phyloP scores from a whole-genome alignment of 2,797 vertebrate species.

The Xenopus petersii region DNA sequence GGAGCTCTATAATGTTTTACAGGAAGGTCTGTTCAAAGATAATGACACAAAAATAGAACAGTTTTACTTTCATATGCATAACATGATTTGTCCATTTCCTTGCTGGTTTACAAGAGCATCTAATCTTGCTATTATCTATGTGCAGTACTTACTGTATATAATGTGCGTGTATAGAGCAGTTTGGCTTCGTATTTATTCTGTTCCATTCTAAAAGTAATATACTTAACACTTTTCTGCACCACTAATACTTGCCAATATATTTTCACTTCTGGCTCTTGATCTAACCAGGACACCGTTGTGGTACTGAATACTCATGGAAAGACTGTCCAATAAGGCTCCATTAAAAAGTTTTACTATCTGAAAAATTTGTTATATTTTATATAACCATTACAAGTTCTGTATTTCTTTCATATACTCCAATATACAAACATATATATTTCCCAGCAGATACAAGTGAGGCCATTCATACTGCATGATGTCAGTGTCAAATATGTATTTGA shows the following conservation, averaged over 20 bases:
- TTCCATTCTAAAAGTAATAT: background rate
- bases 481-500: background rate
- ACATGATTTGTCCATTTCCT: no score
- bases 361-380: background rate
- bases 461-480: background rate
- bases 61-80: no score
- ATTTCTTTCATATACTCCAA: background rate
- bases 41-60: no score
- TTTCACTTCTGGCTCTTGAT: background rate
- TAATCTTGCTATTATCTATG: no score
- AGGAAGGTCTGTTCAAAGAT: no score
- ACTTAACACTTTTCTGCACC: background rate
- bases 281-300: background rate
- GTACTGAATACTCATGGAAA: background rate
- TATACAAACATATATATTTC: background rate
- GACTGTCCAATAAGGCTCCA: background rate
- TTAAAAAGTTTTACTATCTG: constrained; percentile 7
- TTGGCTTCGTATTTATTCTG: background rate
- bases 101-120: no score
- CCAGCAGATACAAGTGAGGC: background rate
- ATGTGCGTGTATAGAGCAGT: no score
- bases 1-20: no score
- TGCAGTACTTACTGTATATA: no score
- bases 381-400: background rate
- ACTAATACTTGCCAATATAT: background rate